A percentile compares a stretch with the other conserved stretches of the same genome.
Evolutionary conservation across 2,888 invertebrate species (phyloP).

Genomic region (Taphrorychus bicolor): DNA sequence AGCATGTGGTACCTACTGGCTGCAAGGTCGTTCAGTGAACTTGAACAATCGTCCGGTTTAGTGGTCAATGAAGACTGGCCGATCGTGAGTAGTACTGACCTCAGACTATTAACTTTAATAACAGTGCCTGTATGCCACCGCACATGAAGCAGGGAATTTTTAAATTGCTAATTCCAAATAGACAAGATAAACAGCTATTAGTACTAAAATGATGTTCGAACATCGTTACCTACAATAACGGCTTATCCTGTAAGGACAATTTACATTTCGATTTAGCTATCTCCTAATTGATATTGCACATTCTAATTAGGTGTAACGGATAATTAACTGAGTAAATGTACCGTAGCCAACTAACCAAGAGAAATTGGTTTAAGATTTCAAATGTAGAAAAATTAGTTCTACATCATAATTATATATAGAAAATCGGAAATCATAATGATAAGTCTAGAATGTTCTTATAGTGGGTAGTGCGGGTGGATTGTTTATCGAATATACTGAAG

Average conservation of each 20-base stretch:
- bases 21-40: constrained; percentile 8
- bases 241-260: neutral
- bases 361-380: constrained; percentile 14
- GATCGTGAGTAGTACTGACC: neutral
- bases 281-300: constrained; percentile 13
- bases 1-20: neutral
- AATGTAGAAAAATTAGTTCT: neutral
- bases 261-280: constrained; percentile 7
- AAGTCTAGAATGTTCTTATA: too few species aligned
- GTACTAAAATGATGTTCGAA: neutral
- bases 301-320: constrained; percentile 12
- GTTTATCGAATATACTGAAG: too few species aligned
- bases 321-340: constrained; percentile 20
- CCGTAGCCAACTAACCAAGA: constrained; percentile 17
- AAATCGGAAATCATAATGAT: too few species aligned
- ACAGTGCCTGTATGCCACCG: neutral
- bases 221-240: neutral
- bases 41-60: neutral
- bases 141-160: neutral
- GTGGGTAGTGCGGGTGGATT: too few species aligned
- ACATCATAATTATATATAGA: too few species aligned
- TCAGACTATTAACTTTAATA: neutral
- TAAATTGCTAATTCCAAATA: neutral
- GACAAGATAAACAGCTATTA: neutral
- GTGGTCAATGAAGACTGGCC: neutral